Conservation (phyloP, 2,797 vertebrate species). For the Scyliorhinus canicula region DNA sequence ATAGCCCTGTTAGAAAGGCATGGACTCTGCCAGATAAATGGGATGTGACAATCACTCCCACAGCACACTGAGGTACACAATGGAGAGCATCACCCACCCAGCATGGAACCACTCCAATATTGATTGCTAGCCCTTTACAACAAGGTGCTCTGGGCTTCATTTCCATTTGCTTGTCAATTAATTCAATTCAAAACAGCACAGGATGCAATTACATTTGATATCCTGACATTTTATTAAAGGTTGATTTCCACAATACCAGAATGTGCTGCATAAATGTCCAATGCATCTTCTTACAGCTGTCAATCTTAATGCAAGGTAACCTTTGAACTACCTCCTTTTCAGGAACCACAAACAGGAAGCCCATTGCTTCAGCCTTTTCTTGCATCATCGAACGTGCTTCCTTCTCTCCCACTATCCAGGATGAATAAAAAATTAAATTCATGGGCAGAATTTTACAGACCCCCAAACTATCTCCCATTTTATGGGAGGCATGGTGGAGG, state of each 20-base stretch:
- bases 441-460: too few species aligned
- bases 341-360: background rate
- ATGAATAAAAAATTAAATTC: background rate
- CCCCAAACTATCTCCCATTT: too few species aligned
- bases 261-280: background rate
- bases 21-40: background rate
- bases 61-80: background rate
- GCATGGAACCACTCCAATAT: background rate
- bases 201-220: background rate
- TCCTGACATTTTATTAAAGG: background rate
- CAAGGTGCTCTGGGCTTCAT: background rate
- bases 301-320: background rate
- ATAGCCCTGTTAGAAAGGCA: background rate
- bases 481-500: too few species aligned
- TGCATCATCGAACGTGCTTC: background rate
- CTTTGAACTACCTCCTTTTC: background rate
- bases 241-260: background rate
- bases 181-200: background rate
- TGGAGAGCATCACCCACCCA: background rate
- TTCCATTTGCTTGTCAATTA: background rate
- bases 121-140: background rate
- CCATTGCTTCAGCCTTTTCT: background rate
- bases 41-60: slow-evolving; percentile 8
- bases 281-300: background rate
- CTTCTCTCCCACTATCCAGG: background rate